Evolutionary conservation across 2,797 vertebrate genomes (phyloP).

Genomic region (Halcyon leucocephala): DNA sequence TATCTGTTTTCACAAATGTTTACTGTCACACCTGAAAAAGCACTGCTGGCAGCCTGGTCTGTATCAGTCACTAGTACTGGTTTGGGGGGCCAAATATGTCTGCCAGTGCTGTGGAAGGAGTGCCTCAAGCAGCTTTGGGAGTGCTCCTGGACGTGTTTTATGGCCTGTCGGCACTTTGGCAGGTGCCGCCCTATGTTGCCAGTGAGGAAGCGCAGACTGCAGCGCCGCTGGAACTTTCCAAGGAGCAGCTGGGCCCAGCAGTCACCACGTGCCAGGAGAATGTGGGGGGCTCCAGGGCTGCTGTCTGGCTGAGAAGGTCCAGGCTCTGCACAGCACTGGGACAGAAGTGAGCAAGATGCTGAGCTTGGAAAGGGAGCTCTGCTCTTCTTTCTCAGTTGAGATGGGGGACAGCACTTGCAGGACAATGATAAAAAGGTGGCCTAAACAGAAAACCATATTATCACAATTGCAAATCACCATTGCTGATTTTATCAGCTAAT

Average conservation of each 20-base stretch:
- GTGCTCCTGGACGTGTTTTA: background rate
- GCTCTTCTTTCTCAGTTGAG: background rate
- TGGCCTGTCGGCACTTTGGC: background rate
- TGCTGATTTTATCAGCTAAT: background rate
- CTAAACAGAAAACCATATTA: background rate
- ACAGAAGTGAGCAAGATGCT: background rate
- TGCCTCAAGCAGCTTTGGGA: background rate
- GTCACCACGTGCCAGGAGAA: accelerated
- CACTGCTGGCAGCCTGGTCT: background rate
- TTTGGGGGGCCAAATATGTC: background rate
- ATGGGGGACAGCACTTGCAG: background rate
- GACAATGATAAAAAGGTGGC: background rate
- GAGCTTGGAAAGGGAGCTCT: background rate
- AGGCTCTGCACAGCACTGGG: background rate
- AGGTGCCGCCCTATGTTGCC: background rate
- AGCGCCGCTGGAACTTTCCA: background rate
- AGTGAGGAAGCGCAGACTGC: accelerated
- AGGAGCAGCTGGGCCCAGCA: background rate
- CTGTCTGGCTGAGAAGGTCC: background rate
- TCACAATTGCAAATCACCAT: background rate
- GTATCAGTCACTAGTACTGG: background rate
- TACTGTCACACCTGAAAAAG: background rate
- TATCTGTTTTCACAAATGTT: background rate
- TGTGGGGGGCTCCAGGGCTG: background rate
- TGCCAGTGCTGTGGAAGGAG: background rate